These are phyloP conservation scores for Conus betulinus DNA, from an alignment of 1,140 invertebrate genomes.

Conservation along the genomic window DNA sequence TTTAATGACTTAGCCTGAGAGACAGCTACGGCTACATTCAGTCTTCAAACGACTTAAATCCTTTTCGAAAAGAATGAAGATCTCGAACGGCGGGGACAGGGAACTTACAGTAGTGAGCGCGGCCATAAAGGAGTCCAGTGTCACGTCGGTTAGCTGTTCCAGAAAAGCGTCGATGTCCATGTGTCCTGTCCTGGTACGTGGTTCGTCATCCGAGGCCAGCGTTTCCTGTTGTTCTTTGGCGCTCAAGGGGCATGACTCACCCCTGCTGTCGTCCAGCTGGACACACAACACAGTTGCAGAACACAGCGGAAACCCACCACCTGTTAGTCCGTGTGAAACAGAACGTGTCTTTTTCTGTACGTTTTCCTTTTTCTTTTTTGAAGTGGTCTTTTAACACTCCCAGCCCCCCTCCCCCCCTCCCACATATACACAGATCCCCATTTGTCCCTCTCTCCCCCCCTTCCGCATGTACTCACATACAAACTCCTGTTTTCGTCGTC, in stretches of 20 bases:
- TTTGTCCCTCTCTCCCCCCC: too few species aligned
- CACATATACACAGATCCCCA: too few species aligned
- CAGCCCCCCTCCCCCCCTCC: too few species aligned
- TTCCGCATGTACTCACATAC: neutral
- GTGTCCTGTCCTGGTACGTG: neutral
- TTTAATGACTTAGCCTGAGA: too few species aligned
- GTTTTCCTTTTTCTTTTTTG: too few species aligned
- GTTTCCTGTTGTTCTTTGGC: slow-evolving; percentile 20
- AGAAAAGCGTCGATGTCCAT: neutral
- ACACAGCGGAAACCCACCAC: neutral
- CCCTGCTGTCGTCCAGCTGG: neutral
- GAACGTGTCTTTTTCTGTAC: too few species aligned
- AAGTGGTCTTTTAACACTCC: too few species aligned
- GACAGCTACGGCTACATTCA: too few species aligned
- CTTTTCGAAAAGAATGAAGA: too few species aligned
- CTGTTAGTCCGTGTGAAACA: too few species aligned
- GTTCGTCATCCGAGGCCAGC: neutral
- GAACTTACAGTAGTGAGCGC: neutral
- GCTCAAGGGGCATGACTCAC: neutral
- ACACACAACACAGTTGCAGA: neutral
- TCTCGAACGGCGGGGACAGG: too few species aligned
- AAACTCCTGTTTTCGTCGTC: neutral
- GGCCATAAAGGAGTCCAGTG: slow-evolving; percentile 9
- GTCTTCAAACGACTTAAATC: too few species aligned
- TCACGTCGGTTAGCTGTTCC: neutral